Conservation (phyloP, 1,140 invertebrate species). For the Antheraea pernyi region DNA sequence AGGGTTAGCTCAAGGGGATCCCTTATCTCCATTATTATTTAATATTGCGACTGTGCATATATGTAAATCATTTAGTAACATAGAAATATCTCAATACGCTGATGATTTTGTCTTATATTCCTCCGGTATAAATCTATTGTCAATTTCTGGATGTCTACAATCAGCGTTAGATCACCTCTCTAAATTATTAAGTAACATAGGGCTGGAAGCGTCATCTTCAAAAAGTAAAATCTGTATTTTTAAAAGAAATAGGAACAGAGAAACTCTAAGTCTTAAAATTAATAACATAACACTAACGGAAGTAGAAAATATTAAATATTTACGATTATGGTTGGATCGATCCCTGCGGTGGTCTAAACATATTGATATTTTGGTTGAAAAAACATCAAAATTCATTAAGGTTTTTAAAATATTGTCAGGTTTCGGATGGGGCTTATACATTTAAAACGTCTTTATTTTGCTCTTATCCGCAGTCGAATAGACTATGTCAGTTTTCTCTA, state of each 20-base stretch:
- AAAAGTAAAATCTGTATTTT: conserved; percentile 10
- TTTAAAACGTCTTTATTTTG: too few species aligned
- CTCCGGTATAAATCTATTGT: not conserved
- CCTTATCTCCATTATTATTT: conserved; percentile 14
- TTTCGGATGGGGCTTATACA: too few species aligned
- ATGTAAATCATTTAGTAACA: not conserved
- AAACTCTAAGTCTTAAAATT: not conserved
- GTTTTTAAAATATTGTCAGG: conserved; percentile 18
- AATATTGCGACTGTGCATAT: conserved; percentile 7
- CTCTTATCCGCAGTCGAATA: conserved; percentile 15
- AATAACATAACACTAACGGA: not conserved
- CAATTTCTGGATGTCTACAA: not conserved
- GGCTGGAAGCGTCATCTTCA: not conserved
- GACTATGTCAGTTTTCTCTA: not conserved
- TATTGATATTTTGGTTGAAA: conserved; percentile 17
- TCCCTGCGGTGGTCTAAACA: too few species aligned
- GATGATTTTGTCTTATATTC: conserved; percentile 6
- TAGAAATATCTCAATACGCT: conserved; percentile 3
- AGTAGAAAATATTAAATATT: conserved; percentile 12
- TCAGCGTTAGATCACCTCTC: too few species aligned
- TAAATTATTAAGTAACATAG: not conserved
- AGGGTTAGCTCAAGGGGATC: conserved; percentile 13
- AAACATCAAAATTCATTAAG: conserved; percentile 18
- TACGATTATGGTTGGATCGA: too few species aligned
- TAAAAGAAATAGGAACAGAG: not conserved